Percentiles rank a stretch among this genome's conserved stretches.
Evolutionary conservation across 2,113 vertebrate genomes (phyloP).

Genomic region (Setophaga petechia): DNA sequence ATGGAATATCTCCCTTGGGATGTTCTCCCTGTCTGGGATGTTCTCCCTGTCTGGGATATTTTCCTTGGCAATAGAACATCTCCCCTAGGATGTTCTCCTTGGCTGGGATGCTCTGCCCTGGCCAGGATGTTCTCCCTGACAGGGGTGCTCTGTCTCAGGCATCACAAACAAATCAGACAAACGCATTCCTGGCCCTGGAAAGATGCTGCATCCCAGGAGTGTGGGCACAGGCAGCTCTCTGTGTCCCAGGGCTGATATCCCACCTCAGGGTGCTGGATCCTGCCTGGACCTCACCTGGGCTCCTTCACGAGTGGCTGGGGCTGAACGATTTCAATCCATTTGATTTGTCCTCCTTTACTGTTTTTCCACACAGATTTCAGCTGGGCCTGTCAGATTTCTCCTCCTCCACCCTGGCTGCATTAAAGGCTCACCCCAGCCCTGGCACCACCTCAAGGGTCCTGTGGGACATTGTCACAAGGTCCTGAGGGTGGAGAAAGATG

Average conservation of each 20-base stretch:
- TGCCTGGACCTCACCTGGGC: background rate
- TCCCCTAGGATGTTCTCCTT: background rate
- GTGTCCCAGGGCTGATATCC: background rate
- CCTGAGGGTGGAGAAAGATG: background rate
- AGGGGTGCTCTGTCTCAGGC: background rate
- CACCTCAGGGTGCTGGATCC: background rate
- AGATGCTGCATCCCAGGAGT: background rate
- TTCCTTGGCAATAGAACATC: no score
- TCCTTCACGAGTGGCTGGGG: background rate
- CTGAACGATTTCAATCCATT: background rate
- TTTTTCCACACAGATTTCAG: background rate
- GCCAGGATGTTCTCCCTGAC: background rate
- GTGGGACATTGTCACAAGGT: background rate
- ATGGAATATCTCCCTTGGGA: background rate
- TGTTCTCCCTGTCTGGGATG: background rate
- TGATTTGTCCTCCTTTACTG: background rate
- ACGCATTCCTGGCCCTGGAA: background rate
- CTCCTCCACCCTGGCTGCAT: background rate
- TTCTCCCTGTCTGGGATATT: background rate
- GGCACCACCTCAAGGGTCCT: background rate
- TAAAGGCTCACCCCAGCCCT: background rate
- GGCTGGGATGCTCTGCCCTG: background rate
- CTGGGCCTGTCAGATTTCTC: background rate
- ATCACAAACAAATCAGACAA: background rate
- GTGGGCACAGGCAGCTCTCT: background rate